Evolutionary conservation across 2,888 invertebrate species (phyloP).

Genomic region (Sialis fuliginosa): DNA sequence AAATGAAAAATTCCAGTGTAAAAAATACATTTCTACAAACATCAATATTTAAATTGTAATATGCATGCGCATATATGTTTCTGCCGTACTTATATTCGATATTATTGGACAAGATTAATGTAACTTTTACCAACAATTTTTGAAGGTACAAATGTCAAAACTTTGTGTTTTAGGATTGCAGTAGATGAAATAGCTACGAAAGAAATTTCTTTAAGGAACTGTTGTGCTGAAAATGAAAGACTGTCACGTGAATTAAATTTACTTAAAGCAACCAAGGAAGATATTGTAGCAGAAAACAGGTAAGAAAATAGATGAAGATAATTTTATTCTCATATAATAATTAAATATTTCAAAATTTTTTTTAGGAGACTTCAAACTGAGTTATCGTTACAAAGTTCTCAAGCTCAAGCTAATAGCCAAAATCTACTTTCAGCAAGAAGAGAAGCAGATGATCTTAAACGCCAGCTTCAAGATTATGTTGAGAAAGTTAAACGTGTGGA

Average conservation of each 20-base stretch:
- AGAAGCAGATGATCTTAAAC: conserved; percentile 56
- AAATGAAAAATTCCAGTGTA: too few species aligned
- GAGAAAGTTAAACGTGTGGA: conserved; percentile 64
- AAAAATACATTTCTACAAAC: too few species aligned
- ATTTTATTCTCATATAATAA: not conserved
- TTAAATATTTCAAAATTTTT: not conserved
- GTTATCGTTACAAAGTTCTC: conserved; percentile 42
- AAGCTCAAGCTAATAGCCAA: conserved; percentile 39
- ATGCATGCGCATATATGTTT: too few species aligned
- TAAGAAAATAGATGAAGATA: conserved; percentile 9
- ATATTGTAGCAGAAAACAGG: conserved; percentile 40
- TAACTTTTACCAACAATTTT: too few species aligned
- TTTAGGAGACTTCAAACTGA: conserved; percentile 53
- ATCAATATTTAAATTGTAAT: too few species aligned
- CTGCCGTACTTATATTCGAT: too few species aligned
- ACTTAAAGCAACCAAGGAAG: conserved; percentile 35
- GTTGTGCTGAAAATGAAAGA: conserved; percentile 34
- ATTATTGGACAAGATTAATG: too few species aligned
- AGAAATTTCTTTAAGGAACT: conserved; percentile 31
- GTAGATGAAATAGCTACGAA: conserved; percentile 24
- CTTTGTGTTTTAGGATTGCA: conserved; percentile 14
- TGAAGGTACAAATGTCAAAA: too few species aligned
- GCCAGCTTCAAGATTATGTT: conserved; percentile 65
- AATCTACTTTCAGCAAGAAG: conserved; percentile 49
- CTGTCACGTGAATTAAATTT: conserved; percentile 40